Percentiles rank a stretch among this genome's conserved stretches.
phyloP scores from a whole-genome alignment of 2,797 vertebrate genomes.

The Trachurus trachurus region DNA sequence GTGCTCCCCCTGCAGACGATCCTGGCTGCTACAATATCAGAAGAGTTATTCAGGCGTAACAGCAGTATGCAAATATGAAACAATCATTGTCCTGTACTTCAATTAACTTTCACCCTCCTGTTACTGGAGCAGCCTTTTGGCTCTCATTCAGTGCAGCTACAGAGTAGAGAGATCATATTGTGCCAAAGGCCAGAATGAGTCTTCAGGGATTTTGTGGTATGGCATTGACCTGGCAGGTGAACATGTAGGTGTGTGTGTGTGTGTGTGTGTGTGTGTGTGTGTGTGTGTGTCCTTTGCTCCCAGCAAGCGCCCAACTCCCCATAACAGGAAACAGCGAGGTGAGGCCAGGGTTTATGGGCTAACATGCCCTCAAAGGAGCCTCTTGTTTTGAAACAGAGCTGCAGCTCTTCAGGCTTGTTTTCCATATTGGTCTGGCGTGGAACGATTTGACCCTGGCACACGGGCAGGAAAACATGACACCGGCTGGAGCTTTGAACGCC shows the following conservation, averaged over 20 bases:
- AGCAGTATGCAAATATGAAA: background rate
- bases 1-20: slow-evolving; percentile 7
- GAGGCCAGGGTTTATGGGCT: slow-evolving; percentile 82
- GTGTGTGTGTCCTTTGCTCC: slow-evolving; percentile 16
- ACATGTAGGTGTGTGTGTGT: slow-evolving; percentile 32
- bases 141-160: background rate
- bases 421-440: slow-evolving; percentile 79
- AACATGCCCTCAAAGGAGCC: slow-evolving; percentile 78
- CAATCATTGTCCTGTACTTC: background rate
- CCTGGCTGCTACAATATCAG: background rate
- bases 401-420: slow-evolving; percentile 80
- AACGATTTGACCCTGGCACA: slow-evolving; percentile 80
- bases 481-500: slow-evolving; percentile 67
- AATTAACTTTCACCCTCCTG: background rate
- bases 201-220: slow-evolving; percentile 49
- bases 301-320: slow-evolving; percentile 60
- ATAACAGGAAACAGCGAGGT: slow-evolving; percentile 83
- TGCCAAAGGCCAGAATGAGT: slow-evolving; percentile 45
- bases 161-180: slow-evolving; percentile 47
- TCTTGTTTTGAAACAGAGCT: slow-evolving; percentile 82
- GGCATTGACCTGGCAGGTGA: slow-evolving; percentile 65
- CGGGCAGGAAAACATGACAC: slow-evolving; percentile 85
- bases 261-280: slow-evolving; percentile 36
- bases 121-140: background rate
- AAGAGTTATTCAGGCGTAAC: background rate